These are phyloP conservation scores for Lingula anatina DNA, from an alignment of 2,888 invertebrate species.

Conservation along the genomic window DNA sequence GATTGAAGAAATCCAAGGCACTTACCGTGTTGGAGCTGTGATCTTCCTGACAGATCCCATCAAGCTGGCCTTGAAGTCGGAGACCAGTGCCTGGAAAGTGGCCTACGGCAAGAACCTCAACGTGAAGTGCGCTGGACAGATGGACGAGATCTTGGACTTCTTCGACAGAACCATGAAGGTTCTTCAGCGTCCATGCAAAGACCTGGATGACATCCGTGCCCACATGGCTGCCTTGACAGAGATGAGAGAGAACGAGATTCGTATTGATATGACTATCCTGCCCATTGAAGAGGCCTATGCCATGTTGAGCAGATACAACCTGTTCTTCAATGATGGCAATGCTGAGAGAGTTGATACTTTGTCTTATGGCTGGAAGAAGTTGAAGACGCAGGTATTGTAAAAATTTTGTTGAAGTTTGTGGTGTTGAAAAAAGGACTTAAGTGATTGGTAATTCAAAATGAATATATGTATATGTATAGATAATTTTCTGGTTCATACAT, in stretches of 20 bases:
- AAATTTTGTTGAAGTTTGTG: too few species aligned
- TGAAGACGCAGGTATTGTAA: constrained; percentile 57
- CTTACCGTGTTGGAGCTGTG: constrained; percentile 47
- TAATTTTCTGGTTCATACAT: too few species aligned
- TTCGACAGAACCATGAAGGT: constrained; percentile 89
- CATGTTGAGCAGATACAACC: constrained; percentile 79
- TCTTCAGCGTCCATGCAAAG: constrained; percentile 77
- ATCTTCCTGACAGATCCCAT: constrained; percentile 56
- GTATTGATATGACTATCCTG: constrained; percentile 88
- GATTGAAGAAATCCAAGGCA: constrained; percentile 44
- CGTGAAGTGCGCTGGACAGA: constrained; percentile 50
- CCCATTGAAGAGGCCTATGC: constrained; percentile 96
- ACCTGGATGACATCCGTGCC: constrained; percentile 87
- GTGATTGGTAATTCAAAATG: too few species aligned
- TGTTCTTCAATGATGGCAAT: constrained; percentile 83
- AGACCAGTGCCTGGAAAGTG: constrained; percentile 51
- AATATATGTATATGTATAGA: too few species aligned
- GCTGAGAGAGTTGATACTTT: constrained; percentile 88
- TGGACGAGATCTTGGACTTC: constrained; percentile 66
- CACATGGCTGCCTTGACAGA: constrained; percentile 87
- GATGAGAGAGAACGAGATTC: constrained; percentile 89
- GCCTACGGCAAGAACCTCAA: constrained; percentile 51
- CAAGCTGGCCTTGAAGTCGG: constrained; percentile 76
- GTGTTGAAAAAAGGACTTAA: too few species aligned
- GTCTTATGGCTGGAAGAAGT: constrained; percentile 81